Base-by-base conservation (phyloP, 1,140 invertebrate genomes). In the Atta cephalotes region DNA sequence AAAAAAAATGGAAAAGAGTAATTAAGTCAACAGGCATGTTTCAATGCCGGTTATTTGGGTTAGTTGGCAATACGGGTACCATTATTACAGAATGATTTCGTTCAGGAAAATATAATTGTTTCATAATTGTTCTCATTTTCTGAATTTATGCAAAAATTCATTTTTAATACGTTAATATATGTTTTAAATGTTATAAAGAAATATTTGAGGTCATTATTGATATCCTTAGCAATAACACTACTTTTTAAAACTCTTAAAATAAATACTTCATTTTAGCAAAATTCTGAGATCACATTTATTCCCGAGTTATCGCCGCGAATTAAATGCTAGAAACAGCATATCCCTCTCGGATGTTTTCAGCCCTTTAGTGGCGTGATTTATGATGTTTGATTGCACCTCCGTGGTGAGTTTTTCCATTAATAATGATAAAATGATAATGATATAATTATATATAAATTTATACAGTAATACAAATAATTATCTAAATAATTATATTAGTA, bases 1-100 rank as follows among this genome's bases (percentile, higher is more conserved):
- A 58, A 90, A 91, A 91, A 58, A 91, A 90, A 88, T 70, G 58
- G 45, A 58, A n/a, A 45, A 51, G 53, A 12, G 58, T 87, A 90
- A 90, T 89, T 89, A 90, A 90, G 84, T 72, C 65, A 71, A 31
- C 84, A 78, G 65, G 53, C 70, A 12, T 51, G 72, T 89, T 81
- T 82, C 85, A 60, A 65, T 53, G 74, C 49, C 10, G 62, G 72
- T 76, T 81, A 89, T 89, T 56, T 90, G 74, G 80, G 88, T 90
- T 85, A 90, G 18, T 89, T 63, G 88, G 79, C 60, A 66, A 87
- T 62, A 63, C 49, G 21, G 31, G 10, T 18, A 45, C 12, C 14
- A 35, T 58, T 25, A 25, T 25, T 25, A 25, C 16, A 14, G 28
- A 60, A 76, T n/a, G 39, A 39, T 12, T 10, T 25, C n/a, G 21